phyloP scores from a whole-genome alignment of 2,113 vertebrate species.

The Equus quagga region DNA sequence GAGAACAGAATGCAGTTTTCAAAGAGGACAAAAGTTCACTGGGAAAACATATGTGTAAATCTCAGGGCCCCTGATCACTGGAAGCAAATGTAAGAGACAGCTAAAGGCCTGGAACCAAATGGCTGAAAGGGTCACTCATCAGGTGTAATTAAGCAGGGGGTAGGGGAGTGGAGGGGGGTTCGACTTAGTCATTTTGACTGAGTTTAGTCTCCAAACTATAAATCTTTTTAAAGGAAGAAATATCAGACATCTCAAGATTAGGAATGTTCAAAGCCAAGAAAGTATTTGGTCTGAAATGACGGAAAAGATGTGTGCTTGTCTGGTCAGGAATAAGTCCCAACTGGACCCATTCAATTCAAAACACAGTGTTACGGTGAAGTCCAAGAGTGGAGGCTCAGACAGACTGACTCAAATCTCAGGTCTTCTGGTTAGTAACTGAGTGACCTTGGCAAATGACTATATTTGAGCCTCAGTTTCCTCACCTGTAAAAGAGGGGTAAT shows the following conservation, averaged over 20 bases:
- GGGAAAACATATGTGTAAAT: conserved; percentile 2
- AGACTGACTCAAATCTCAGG: neutral
- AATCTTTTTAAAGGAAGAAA: conserved; percentile 35
- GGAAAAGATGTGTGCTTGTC: neutral
- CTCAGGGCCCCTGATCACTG: neutral
- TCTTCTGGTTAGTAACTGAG: neutral
- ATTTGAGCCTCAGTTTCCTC: conserved; percentile 16
- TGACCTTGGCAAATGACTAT: neutral
- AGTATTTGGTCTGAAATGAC: conserved; percentile 44
- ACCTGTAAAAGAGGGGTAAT: neutral
- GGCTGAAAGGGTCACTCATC: neutral
- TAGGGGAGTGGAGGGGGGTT: neutral
- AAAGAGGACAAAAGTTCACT: conserved; percentile 70
- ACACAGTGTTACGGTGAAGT: neutral
- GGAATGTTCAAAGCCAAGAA: conserved; percentile 31
- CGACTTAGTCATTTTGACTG: conserved; percentile 38
- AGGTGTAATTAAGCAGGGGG: neutral
- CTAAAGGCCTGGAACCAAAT: neutral
- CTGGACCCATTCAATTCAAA: neutral
- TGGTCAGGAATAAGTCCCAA: neutral
- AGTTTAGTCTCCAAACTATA: conserved; percentile 10
- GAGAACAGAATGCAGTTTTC: conserved; percentile 70
- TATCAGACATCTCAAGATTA: conserved; percentile 11
- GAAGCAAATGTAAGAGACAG: conserved; percentile 61
- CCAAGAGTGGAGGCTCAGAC: neutral